Evolutionary conservation across 2,888 invertebrate genomes (phyloP).

Genomic region (Drosophila putrida): DNA sequence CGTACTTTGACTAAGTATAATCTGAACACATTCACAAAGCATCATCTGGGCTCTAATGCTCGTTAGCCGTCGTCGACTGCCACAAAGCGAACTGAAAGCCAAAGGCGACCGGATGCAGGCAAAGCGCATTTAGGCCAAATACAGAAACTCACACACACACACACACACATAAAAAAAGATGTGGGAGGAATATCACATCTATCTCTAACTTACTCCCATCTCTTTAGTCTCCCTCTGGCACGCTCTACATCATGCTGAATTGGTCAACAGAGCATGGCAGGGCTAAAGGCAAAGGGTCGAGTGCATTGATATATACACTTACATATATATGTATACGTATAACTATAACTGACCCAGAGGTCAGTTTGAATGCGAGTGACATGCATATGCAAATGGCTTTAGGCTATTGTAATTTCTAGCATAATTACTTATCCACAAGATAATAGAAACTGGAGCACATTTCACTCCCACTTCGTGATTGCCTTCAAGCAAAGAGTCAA

Average conservation of each 20-base stretch:
- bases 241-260: constrained; percentile 29
- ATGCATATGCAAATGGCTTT: constrained; percentile 56
- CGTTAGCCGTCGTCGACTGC: constrained; percentile 24
- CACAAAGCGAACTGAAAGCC: constrained; percentile 37
- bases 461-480: background rate
- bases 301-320: constrained; percentile 21
- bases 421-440: constrained; percentile 70
- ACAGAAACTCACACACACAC: constrained; percentile 22
- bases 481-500: constrained; percentile 19
- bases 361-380: constrained; percentile 19
- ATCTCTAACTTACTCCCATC: background rate
- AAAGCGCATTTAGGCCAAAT: constrained; percentile 52
- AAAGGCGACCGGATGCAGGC: constrained; percentile 42
- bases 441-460: constrained; percentile 58
- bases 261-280: constrained; percentile 36
- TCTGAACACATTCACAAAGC: constrained; percentile 34
- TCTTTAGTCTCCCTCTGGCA: background rate
- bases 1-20: constrained; percentile 26
- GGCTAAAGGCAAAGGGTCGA: constrained; percentile 19
- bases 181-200: background rate
- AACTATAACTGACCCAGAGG: constrained; percentile 29
- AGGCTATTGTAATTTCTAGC: constrained; percentile 61
- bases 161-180: constrained; percentile 31
- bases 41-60: constrained; percentile 32
- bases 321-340: background rate